Evolutionary conservation across 2,888 invertebrate genomes (phyloP).

Genomic region (Drepana falcataria): DNA sequence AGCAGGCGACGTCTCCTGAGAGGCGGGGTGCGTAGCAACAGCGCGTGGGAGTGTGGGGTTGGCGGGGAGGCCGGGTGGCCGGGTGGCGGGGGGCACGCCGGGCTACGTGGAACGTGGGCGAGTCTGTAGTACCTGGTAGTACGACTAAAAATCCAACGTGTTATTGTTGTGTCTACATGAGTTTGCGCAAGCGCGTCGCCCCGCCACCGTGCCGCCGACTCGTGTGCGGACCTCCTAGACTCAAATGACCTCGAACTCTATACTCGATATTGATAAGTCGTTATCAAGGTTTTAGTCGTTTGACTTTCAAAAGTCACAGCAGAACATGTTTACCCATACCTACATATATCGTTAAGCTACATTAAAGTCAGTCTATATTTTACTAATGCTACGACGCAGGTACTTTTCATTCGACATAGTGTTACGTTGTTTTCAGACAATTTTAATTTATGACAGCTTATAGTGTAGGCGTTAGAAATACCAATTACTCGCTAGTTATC

Average conservation of each 20-base stretch:
- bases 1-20: slow-evolving; percentile 22
- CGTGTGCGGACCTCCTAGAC: slow-evolving; percentile 30
- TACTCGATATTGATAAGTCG: slow-evolving; percentile 36
- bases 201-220: slow-evolving; percentile 23
- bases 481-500: no score
- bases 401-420: no score
- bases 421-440: no score
- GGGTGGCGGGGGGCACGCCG: slow-evolving; percentile 26
- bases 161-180: slow-evolving; percentile 70
- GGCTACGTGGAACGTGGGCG: slow-evolving; percentile 60
- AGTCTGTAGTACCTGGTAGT: slow-evolving; percentile 77
- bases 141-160: slow-evolving; percentile 57
- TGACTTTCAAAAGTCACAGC: slow-evolving; percentile 14
- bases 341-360: neutral
- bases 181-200: slow-evolving; percentile 61
- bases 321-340: slow-evolving; percentile 9
- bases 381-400: no score
- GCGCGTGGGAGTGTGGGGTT: slow-evolving; percentile 15
- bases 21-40: slow-evolving; percentile 58
- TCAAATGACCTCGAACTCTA: slow-evolving; percentile 58
- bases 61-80: slow-evolving; percentile 10
- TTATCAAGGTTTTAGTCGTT: slow-evolving; percentile 25
- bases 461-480: no score
- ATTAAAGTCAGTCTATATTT: neutral
- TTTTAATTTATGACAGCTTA: no score